Evolutionary conservation across 2,888 invertebrate species (phyloP).

Genomic region (Minunthozetes semirufus): DNA sequence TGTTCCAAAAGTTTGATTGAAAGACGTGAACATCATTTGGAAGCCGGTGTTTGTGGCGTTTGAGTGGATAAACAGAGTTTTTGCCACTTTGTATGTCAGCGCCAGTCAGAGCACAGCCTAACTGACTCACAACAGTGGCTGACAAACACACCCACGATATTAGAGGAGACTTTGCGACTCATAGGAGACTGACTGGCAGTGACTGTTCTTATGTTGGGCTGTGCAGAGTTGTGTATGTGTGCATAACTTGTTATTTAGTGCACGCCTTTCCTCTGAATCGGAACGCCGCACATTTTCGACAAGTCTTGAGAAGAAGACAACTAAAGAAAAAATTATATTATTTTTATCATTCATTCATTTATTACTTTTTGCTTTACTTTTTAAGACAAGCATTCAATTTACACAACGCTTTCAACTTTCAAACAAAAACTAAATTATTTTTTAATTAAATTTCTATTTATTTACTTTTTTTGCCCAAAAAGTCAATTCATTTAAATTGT

Average conservation of each 20-base stretch:
- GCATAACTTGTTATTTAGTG: neutral
- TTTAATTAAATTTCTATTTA: neutral
- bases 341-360: neutral
- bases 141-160: conserved; percentile 2
- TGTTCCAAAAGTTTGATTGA: too few species aligned
- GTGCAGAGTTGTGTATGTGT: neutral
- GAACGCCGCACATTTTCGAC: neutral
- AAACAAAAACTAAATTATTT: neutral
- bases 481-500: neutral
- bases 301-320: neutral
- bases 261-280: conserved; percentile 9
- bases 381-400: neutral
- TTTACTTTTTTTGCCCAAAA: neutral
- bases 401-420: neutral
- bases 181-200: too few species aligned
- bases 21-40: too few species aligned
- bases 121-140: neutral
- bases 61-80: neutral
- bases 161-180: neutral
- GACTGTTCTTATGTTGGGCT: neutral
- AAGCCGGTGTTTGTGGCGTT: conserved; percentile 6
- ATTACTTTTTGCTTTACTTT: neutral
- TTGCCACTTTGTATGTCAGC: too few species aligned
- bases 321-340: neutral
- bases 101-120: too few species aligned